Evolutionary conservation across 1,140 invertebrate species (phyloP).

Genomic region (Caligus rogercresseyi): DNA sequence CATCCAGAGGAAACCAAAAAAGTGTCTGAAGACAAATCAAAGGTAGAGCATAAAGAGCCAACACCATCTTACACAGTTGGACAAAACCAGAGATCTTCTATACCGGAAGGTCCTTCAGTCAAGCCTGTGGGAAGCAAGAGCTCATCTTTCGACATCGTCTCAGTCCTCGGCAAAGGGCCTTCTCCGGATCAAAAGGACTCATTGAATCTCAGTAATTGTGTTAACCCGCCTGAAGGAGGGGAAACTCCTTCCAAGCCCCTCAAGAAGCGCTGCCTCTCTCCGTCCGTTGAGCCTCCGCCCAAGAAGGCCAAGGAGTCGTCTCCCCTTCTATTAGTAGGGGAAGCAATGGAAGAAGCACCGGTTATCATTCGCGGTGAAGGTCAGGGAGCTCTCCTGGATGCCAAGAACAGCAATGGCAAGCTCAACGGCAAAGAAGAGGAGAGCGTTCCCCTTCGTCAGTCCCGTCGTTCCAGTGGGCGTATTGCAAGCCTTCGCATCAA

Average conservation of each 20-base stretch:
- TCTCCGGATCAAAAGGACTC: too few species aligned
- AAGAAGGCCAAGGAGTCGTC: background rate
- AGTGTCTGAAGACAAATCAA: too few species aligned
- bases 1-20: too few species aligned
- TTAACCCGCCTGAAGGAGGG: too few species aligned
- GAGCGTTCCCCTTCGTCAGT: background rate
- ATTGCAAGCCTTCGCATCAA: slow-evolving; percentile 3
- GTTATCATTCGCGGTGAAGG: slow-evolving; percentile 12
- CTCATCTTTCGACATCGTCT: too few species aligned
- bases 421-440: slow-evolving; percentile 15
- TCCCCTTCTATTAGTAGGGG: background rate
- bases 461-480: slow-evolving; percentile 3
- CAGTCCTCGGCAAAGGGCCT: too few species aligned
- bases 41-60: too few species aligned
- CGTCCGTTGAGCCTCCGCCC: background rate
- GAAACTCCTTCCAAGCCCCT: background rate
- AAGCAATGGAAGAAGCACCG: slow-evolving; percentile 11
- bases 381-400: slow-evolving; percentile 6
- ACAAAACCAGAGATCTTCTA: too few species aligned
- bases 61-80: too few species aligned
- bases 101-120: too few species aligned
- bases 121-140: too few species aligned
- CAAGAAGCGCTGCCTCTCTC: background rate
- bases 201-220: too few species aligned
- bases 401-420: slow-evolving; percentile 9